These are phyloP conservation scores for Podargus strigoides DNA, from an alignment of 2,797 vertebrate species.

Conservation along the genomic window DNA sequence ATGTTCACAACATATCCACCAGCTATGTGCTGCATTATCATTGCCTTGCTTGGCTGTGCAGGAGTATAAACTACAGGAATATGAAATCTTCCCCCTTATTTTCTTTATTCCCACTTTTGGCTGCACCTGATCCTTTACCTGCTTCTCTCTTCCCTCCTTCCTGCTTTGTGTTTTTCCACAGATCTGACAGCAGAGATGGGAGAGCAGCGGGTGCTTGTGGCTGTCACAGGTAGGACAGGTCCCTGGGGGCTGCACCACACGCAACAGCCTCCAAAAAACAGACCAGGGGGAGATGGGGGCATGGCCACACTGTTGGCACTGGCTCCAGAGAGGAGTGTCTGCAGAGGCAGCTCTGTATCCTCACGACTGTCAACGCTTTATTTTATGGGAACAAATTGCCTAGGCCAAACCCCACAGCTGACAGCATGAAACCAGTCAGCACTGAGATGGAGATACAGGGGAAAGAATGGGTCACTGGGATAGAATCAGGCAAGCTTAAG, in stretches of 20 bases:
- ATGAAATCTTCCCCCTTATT: fast-evolving
- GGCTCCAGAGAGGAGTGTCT: neutral
- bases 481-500: neutral
- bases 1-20: neutral
- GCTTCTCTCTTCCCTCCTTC: neutral
- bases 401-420: neutral
- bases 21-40: neutral
- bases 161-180: neutral
- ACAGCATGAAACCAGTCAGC: neutral
- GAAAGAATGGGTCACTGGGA: neutral
- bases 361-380: fast-evolving
- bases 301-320: fast-evolving
- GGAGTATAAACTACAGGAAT: neutral
- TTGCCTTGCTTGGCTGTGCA: neutral
- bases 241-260: neutral
- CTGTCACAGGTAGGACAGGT: neutral
- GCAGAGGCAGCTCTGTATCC: neutral
- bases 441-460: neutral
- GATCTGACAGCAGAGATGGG: neutral
- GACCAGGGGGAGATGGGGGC: fast-evolving
- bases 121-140: neutral
- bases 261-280: neutral
- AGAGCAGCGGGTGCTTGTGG: neutral
- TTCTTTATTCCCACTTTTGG: neutral
- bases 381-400: neutral